phyloP scores from a whole-genome alignment of 2,888 invertebrate genomes.

The Aricia artaxerxes region DNA sequence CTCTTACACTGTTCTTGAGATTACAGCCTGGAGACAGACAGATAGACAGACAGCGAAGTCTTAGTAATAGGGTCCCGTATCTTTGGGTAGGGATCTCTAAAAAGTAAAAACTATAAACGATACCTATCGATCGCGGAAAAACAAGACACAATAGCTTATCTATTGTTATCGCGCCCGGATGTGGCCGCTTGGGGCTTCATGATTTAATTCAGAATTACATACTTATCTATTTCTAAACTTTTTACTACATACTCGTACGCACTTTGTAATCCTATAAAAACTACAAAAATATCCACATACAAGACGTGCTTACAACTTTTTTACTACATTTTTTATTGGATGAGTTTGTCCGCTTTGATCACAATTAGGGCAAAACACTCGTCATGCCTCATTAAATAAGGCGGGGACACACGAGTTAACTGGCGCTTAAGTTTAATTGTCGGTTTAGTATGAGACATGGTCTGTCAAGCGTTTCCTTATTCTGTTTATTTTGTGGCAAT shows the following conservation, averaged over 20 bases:
- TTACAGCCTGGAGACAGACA: no score
- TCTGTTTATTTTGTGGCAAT: not conserved
- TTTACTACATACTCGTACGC: not conserved
- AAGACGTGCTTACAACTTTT: not conserved
- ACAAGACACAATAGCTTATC: no score
- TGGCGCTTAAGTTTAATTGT: slow-evolving; percentile 1
- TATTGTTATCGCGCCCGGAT: no score
- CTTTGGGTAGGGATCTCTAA: no score
- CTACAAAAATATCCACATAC: not conserved
- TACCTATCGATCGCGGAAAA: no score
- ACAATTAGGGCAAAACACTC: slow-evolving; percentile 39
- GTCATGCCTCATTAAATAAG: slow-evolving; percentile 38
- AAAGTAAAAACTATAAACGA: no score
- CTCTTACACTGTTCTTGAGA: no score
- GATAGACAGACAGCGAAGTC: no score
- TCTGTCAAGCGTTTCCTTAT: not conserved
- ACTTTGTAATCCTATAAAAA: not conserved
- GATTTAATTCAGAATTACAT: no score
- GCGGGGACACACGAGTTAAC: slow-evolving; percentile 29
- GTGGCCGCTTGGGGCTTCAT: no score
- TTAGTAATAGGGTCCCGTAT: no score
- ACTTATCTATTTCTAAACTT: not conserved
- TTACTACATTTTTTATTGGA: slow-evolving; percentile 6
- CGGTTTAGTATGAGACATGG: not conserved
- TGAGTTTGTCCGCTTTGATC: slow-evolving; percentile 39